phyloP scores from a whole-genome alignment of 2,797 vertebrate species.

The Melanotaenia parkinsoni region DNA sequence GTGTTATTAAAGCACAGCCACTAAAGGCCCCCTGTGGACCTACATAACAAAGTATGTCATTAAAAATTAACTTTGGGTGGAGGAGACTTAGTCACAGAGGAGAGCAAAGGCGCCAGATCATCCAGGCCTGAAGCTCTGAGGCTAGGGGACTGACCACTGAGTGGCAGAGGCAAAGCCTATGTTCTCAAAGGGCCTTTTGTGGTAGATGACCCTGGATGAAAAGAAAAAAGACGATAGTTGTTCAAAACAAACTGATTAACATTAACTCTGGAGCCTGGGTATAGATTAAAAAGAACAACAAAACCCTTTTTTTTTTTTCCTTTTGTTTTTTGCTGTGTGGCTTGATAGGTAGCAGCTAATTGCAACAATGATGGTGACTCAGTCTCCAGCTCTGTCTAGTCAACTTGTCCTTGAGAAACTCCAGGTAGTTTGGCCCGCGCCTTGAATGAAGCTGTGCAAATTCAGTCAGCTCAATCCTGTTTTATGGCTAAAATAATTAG shows the following conservation, averaged over 20 bases:
- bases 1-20: constrained; percentile 75
- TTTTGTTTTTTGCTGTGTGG: not conserved
- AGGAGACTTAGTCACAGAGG: constrained; percentile 73
- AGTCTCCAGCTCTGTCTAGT: not conserved
- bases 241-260: constrained; percentile 8
- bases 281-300: constrained; percentile 9
- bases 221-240: constrained; percentile 5
- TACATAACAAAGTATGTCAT: constrained; percentile 80
- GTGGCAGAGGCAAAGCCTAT: not conserved
- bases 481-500: not conserved
- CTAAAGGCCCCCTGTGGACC: constrained; percentile 73
- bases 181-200: not conserved
- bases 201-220: constrained; percentile 16
- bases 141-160: constrained; percentile 36
- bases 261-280: not conserved
- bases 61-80: constrained; percentile 79
- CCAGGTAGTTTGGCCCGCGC: not conserved
- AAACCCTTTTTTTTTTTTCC: not conserved
- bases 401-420: constrained; percentile 21
- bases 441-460: not conserved
- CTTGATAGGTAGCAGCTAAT: constrained; percentile 13
- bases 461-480: not conserved
- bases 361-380: not conserved
- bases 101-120: constrained; percentile 46
- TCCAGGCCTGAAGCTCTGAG: constrained; percentile 42